Evolutionary conservation across 2,113 vertebrate genomes (phyloP).

Genomic region (Thermophis baileyi): DNA sequence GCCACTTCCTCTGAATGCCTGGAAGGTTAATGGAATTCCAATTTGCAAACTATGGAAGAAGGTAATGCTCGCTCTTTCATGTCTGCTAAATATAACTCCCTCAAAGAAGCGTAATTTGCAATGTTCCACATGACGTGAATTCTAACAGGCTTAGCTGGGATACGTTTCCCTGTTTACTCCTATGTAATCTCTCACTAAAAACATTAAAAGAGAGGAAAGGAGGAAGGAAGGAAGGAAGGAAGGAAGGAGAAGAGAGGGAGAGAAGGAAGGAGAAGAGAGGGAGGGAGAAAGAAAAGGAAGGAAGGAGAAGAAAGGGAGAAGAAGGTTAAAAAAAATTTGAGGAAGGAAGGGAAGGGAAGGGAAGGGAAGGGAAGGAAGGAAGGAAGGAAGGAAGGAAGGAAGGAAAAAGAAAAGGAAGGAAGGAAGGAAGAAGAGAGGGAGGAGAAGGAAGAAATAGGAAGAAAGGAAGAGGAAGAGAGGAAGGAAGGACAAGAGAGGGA

Average conservation of each 20-base stretch:
- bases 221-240: rapidly evolving
- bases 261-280: neutral
- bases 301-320: rapidly evolving
- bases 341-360: too few relatives aligned
- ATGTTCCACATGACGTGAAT: constrained; percentile 71
- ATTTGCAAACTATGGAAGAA: constrained; percentile 52
- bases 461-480: too few relatives aligned
- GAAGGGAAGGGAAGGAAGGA: too few relatives aligned
- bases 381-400: too few relatives aligned
- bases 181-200: constrained; percentile 64
- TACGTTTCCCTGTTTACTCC: constrained; percentile 63
- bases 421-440: too few relatives aligned
- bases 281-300: too few relatives aligned
- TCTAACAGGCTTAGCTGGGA: constrained; percentile 72
- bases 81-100: constrained; percentile 72
- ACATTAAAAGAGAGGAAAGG: constrained; percentile 47
- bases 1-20: constrained; percentile 21
- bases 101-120: constrained; percentile 74
- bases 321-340: too few relatives aligned
- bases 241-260: neutral
- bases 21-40: constrained; percentile 69
- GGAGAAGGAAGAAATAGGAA: too few relatives aligned
- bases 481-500: too few relatives aligned
- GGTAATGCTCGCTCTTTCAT: constrained; percentile 71
- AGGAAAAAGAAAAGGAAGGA: too few relatives aligned